These are phyloP conservation scores for Periophthalmus modestus DNA, from an alignment of 2,113 vertebrate genomes.

Conservation along the genomic window DNA sequence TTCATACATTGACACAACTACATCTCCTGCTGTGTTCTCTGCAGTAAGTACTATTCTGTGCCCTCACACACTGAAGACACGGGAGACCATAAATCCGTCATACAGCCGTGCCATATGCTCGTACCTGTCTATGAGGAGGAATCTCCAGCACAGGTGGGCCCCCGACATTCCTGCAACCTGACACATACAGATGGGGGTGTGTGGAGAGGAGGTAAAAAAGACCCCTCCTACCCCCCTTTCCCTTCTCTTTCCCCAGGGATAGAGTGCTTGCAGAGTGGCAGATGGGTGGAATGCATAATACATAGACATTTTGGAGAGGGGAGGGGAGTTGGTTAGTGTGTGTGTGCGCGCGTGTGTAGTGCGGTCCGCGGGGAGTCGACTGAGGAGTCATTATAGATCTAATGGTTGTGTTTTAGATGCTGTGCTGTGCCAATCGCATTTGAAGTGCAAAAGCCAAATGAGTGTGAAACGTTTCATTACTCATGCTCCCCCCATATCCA, in stretches of 20 bases:
- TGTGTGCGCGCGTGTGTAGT: conserved; percentile 33
- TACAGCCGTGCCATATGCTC: conserved; percentile 57
- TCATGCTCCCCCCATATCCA: conserved; percentile 44
- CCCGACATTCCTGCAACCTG: conserved; percentile 63
- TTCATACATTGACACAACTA: conserved; percentile 10
- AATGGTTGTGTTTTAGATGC: conserved; percentile 78
- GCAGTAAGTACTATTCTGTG: conserved; percentile 5
- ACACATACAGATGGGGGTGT: conserved; percentile 54
- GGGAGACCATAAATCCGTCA: conserved; percentile 66
- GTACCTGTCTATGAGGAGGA: conserved; percentile 64
- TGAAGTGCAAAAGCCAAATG: conserved; percentile 75
- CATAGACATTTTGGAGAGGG: conserved; percentile 70
- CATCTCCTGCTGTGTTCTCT: conserved; percentile 9
- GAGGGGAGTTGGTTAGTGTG: conserved; percentile 22
- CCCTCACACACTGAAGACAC: conserved; percentile 14
- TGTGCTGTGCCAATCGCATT: conserved; percentile 68
- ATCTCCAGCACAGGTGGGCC: conserved; percentile 66
- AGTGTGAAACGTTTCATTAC: conserved; percentile 76
- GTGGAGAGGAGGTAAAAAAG: conserved; percentile 10
- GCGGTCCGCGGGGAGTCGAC: conserved; percentile 64
- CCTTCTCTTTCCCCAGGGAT: conserved; percentile 68
- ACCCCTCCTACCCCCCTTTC: conserved; percentile 46
- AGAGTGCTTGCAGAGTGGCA: conserved; percentile 73
- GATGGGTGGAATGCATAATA: conserved; percentile 85
- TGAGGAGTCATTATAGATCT: conserved; percentile 80